Base-by-base conservation (phyloP, 2,113 vertebrate species). In the Hiodon alosoides region DNA sequence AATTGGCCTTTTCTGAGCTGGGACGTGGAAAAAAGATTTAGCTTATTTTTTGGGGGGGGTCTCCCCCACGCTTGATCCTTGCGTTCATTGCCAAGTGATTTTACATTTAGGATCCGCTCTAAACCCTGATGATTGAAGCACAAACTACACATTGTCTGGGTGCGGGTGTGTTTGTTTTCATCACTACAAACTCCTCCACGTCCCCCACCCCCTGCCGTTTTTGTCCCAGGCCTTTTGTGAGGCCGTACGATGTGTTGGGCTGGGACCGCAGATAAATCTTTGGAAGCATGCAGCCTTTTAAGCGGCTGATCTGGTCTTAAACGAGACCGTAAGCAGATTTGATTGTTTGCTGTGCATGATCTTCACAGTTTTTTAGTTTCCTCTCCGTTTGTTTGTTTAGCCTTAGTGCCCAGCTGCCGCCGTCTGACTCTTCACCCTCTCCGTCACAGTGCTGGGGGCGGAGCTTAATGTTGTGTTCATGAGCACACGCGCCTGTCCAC, bases 321-420 rank as follows among this genome's bases (percentile, higher is more conserved):
- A 61, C 46, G 31, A 16, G 58, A 54, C n/a, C 14, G 11, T 72
- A 72, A 72, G 71, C 58, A 72, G 71, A 72, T 72, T 61, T 47
- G n/a, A 14, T 8, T 4, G 16, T 47, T 70, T 70, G 52, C 69
- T 57, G 16, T 53, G 16, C 69, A 55, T 52, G 57, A 62, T 61
- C 55, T 46, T 2, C 46, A 7, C 69, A 58, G 17, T 59, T 59
- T 59, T 54, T 48, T 58, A 67, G 46, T 69, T 72, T 60, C 14
- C 9, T 72, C 60, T 60, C 13, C 46, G 9, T 50, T 61, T 72
- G 17, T 13, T 48, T 62, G 60, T 60, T 5, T 16, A 8, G 6
- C 17, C 17, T 57, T n/a, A 6, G 46, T 10, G 9, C 4, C 31
- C 3, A 31, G 52, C 14, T 50, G 48, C 47, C 61, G 17, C 11